Conservation (phyloP, 35 echinoderm and acorn worm species). For the Strongylocentrotus purpuratus region DNA sequence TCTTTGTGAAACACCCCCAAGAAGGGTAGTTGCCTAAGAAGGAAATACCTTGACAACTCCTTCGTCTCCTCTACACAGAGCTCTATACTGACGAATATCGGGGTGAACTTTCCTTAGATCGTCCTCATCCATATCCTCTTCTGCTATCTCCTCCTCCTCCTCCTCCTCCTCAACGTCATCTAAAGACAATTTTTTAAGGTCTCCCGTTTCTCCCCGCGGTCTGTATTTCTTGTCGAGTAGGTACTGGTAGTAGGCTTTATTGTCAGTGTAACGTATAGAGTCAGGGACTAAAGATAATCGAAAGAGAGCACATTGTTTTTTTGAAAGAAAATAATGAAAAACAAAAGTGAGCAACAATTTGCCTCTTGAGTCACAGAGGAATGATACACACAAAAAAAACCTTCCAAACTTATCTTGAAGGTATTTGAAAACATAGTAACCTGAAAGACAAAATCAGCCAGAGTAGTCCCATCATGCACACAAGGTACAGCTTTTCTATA, state of each 20-base stretch:
- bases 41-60: constrained; percentile 62
- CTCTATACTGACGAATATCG: constrained; percentile 78
- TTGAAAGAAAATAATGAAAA: neutral
- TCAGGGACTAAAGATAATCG: constrained; percentile 48
- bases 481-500: too few relatives aligned
- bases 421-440: too few relatives aligned
- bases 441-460: too few relatives aligned
- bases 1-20: too few relatives aligned
- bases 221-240: constrained; percentile 58
- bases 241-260: constrained; percentile 90
- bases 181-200: constrained; percentile 48
- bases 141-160: constrained; percentile 49
- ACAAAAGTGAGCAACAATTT: neutral
- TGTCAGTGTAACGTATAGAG: constrained; percentile 65
- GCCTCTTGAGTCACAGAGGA: too few relatives aligned
- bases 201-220: constrained; percentile 68
- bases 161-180: constrained; percentile 60
- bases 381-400: too few relatives aligned
- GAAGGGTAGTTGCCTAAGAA: neutral
- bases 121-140: constrained; percentile 16
- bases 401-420: too few relatives aligned
- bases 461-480: too few relatives aligned
- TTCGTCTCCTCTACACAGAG: constrained; percentile 83
- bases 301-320: neutral
- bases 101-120: constrained; percentile 18